Conservation (phyloP, 2,113 vertebrate genomes). For the Galeopterus variegatus region DNA sequence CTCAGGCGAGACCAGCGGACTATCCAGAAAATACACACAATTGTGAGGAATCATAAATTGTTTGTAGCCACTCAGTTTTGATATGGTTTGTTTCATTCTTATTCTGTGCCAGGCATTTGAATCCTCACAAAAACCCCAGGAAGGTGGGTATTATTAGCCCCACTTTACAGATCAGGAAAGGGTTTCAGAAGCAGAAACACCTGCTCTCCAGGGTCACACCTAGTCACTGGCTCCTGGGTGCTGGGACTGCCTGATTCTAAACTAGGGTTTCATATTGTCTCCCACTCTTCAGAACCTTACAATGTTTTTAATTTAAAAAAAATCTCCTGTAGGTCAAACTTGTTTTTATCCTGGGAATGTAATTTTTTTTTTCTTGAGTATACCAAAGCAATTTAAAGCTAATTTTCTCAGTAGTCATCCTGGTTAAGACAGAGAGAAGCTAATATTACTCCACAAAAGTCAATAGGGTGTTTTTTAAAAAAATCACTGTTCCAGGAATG, state of each 20-base stretch:
- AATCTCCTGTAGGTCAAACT: neutral
- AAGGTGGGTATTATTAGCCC: neutral
- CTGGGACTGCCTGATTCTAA: neutral
- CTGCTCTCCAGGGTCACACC: neutral
- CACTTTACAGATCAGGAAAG: neutral
- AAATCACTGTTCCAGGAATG: neutral
- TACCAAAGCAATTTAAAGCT: constrained; percentile 25
- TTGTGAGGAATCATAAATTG: neutral
- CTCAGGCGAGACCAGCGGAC: neutral
- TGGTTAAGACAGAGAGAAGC: neutral
- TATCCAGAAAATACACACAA: neutral
- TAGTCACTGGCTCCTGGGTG: neutral
- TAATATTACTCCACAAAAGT: neutral
- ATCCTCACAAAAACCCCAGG: neutral
- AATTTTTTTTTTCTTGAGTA: neutral
- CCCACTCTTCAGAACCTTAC: neutral
- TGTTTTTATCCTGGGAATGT: neutral
- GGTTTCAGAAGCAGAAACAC: neutral
- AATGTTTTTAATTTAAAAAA: neutral
- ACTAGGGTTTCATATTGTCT: neutral
- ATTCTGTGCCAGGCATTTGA: neutral
- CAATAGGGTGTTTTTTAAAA: neutral
- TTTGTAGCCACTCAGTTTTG: neutral
- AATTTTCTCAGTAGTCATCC: neutral
- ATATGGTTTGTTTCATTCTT: neutral